phyloP scores from a whole-genome alignment of 2,797 vertebrate species.

The Ptychobarbus kaznakovi region DNA sequence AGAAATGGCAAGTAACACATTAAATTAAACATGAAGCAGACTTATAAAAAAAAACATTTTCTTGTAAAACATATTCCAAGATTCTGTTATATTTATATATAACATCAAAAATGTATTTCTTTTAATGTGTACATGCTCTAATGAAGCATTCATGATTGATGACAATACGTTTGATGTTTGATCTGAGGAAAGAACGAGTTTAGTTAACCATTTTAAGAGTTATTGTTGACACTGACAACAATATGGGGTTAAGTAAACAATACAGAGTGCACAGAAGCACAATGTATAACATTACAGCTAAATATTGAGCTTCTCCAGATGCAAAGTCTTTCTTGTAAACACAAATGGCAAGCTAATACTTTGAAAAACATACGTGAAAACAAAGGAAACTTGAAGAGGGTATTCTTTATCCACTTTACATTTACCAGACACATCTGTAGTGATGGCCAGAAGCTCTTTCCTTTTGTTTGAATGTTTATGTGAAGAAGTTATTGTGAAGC shows the following conservation, averaged over 20 bases:
- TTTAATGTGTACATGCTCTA: not conserved
- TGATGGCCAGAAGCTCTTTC: constrained; percentile 7
- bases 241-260: not conserved
- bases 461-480: constrained; percentile 21
- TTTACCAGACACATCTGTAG: not conserved
- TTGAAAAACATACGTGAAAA: not conserved
- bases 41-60: not conserved
- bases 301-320: not conserved
- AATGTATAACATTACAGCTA: not conserved
- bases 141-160: not conserved
- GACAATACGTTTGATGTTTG: not conserved
- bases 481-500: constrained; percentile 24
- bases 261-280: not conserved
- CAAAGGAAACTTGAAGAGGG: not conserved
- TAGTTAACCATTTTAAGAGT: not conserved
- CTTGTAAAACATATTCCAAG: not conserved
- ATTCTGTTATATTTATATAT: not conserved
- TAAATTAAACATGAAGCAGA: not conserved
- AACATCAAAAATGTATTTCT: not conserved
- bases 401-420: constrained; percentile 5
- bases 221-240: constrained; percentile 8
- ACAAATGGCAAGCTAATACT: not conserved
- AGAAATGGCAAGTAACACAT: not conserved
- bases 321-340: not conserved
- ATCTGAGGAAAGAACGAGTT: not conserved